A percentile compares a stretch with the other conserved stretches of the same genome.
Evolutionary conservation across 2,888 invertebrate species (phyloP).

Genomic region (Synanthedon tipuliformis): DNA sequence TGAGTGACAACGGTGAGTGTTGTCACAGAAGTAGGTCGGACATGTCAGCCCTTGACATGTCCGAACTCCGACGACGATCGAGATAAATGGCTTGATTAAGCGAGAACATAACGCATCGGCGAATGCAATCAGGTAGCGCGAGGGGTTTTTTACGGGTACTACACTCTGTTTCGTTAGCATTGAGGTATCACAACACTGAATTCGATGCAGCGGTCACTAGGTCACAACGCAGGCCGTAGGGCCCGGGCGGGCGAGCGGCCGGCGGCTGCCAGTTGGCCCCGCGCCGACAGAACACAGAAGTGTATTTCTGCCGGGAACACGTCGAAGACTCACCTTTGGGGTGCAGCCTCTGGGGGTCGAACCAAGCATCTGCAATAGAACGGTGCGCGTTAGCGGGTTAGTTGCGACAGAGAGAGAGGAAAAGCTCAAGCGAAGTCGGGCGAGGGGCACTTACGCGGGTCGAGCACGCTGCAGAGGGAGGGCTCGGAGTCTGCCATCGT

Average conservation of each 20-base stretch:
- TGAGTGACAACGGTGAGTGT: constrained; percentile 8
- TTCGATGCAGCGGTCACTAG: constrained; percentile 16
- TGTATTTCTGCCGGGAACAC: constrained; percentile 30
- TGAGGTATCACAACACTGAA: neutral
- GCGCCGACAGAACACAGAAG: constrained; percentile 40
- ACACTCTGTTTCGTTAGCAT: neutral
- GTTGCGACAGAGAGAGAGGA: constrained; percentile 58
- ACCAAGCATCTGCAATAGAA: constrained; percentile 91
- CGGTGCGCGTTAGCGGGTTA: constrained; percentile 69
- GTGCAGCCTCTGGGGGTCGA: constrained; percentile 91
- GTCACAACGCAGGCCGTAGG: constrained; percentile 13
- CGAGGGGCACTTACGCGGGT: constrained; percentile 50
- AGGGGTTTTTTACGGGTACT: neutral
- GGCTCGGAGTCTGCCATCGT: constrained; percentile 60
- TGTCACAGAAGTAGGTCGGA: constrained; percentile 23
- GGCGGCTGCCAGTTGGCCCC: constrained; percentile 24
- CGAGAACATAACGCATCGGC: neutral
- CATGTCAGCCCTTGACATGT: constrained; percentile 26
- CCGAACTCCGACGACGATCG: constrained; percentile 10
- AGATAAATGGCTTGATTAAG: neutral
- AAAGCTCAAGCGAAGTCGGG: constrained; percentile 41
- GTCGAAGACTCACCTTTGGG: constrained; percentile 82
- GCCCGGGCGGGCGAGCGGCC: constrained; percentile 21
- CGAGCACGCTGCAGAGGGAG: constrained; percentile 62
- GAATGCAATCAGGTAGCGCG: neutral